Conservation (phyloP, 2,113 vertebrate genomes). For the Hymenochirus boettgeri region DNA sequence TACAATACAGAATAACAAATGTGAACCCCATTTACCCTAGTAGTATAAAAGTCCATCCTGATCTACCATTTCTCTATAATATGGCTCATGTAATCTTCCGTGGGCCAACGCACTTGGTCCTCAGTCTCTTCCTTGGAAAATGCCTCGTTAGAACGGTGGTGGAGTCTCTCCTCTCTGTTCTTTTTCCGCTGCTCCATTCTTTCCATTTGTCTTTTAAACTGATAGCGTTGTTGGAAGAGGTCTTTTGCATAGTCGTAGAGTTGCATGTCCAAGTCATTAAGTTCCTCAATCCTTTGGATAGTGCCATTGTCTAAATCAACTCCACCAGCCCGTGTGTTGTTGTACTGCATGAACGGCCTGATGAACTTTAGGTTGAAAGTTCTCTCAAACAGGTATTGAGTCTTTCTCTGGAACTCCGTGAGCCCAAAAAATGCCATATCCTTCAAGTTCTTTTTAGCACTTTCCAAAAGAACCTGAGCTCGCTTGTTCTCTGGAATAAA, state of each 20-base stretch:
- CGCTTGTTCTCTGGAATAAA: slow-evolving; percentile 91
- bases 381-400: slow-evolving; percentile 95
- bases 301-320: slow-evolving; percentile 89
- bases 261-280: slow-evolving; percentile 96
- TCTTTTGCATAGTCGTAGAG: slow-evolving; percentile 96
- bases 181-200: slow-evolving; percentile 84
- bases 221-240: slow-evolving; percentile 97
- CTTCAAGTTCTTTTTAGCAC: slow-evolving; percentile 94
- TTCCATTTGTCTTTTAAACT: slow-evolving; percentile 90
- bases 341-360: slow-evolving; percentile 97
- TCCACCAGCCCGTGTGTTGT: slow-evolving; percentile 90
- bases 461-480: slow-evolving; percentile 90
- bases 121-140: slow-evolving; percentile 68
- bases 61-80: slow-evolving; percentile 97
- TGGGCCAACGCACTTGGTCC: slow-evolving; percentile 80
- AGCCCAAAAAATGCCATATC: slow-evolving; percentile 98
- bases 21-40: slow-evolving; percentile 27
- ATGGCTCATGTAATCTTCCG: slow-evolving; percentile 99
- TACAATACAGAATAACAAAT: slow-evolving; percentile 33
- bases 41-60: slow-evolving; percentile 57
- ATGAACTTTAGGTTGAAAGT: slow-evolving; percentile 96
- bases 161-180: slow-evolving; percentile 76
- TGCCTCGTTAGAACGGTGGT: slow-evolving; percentile 71
- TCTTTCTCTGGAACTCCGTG: slow-evolving; percentile 97
- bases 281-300: slow-evolving; percentile 89